A percentile compares a stretch with the other conserved stretches of the same genome.
phyloP scores from a whole-genome alignment of 2,888 invertebrate genomes.

The Colletes collaris region DNA sequence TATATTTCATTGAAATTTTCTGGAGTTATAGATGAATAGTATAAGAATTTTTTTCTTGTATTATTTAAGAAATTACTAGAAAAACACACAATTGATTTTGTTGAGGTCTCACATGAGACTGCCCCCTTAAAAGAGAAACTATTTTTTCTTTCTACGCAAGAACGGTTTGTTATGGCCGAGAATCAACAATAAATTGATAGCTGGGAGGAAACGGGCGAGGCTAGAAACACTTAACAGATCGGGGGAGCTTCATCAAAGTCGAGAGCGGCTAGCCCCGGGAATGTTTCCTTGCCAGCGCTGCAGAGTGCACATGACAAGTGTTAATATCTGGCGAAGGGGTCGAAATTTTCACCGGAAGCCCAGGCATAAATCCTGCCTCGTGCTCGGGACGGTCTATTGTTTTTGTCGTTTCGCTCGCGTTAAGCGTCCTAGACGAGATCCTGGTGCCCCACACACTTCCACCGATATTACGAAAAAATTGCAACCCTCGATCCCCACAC shows the following conservation, averaged over 20 bases:
- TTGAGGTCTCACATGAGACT: too few relatives aligned
- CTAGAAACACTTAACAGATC: conserved; percentile 37
- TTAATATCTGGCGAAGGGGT: conserved; percentile 54
- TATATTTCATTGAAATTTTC: too few relatives aligned
- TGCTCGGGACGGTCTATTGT: conserved; percentile 59
- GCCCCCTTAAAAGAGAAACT: too few relatives aligned
- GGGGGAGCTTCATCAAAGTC: conserved; percentile 55
- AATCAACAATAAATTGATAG: conserved; percentile 25
- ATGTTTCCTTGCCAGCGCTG: conserved; percentile 51
- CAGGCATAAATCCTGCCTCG: conserved; percentile 58
- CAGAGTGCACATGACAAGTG: conserved; percentile 60
- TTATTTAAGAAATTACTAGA: too few relatives aligned
- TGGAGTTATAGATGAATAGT: too few relatives aligned
- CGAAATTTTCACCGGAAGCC: conserved; percentile 52
- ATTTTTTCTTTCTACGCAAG: too few relatives aligned
- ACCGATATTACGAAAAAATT: conserved; percentile 27
- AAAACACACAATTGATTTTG: too few relatives aligned
- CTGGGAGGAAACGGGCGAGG: not conserved
- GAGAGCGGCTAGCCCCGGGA: conserved; percentile 28
- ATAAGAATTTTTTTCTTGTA: too few relatives aligned
- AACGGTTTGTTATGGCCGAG: not conserved
- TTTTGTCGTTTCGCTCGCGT: conserved; percentile 47
- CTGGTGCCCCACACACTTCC: conserved; percentile 4
- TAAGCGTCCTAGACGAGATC: conserved; percentile 4
- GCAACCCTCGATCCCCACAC: too few relatives aligned